Percentiles rank a stretch among this genome's conserved stretches.
Conservation (phyloP, 1,140 invertebrate species). For the Anastrepha obliqua region DNA sequence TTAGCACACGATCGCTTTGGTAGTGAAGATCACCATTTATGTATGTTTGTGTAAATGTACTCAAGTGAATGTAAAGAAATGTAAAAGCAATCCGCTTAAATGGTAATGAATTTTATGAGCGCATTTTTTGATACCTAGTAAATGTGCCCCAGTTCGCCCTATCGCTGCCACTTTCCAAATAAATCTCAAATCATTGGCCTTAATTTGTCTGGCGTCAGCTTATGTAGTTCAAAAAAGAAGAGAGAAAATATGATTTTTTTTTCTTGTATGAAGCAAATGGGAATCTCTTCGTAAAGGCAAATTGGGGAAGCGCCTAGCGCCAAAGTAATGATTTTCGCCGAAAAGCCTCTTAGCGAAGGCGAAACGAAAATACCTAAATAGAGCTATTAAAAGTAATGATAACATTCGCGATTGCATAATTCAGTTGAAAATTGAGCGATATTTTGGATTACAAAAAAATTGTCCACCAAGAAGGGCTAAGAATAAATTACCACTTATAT, state of each 20-base stretch:
- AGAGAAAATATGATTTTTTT: background rate
- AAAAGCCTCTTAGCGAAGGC: background rate
- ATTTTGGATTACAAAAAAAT: background rate
- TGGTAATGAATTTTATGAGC: background rate
- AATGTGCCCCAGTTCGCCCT: background rate
- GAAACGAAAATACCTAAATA: background rate
- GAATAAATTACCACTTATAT: background rate
- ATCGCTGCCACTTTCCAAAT: slow-evolving; percentile 6
- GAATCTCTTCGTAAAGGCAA: background rate
- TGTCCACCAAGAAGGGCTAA: background rate
- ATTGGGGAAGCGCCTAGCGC: background rate
- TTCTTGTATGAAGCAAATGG: background rate
- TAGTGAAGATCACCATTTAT: background rate
- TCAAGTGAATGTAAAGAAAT: background rate
- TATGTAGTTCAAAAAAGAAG: background rate
- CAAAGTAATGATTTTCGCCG: background rate
- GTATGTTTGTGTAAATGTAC: background rate
- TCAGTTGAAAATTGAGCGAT: background rate
- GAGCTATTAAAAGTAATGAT: background rate
- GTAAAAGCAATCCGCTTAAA: background rate
- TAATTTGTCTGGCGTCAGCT: slow-evolving; percentile 45
- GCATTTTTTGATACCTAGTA: background rate
- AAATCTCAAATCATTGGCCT: background rate
- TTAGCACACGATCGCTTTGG: background rate
- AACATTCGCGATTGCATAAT: background rate